Base-by-base conservation (phyloP, 1,140 invertebrate species). In the Drosophila nannoptera region DNA sequence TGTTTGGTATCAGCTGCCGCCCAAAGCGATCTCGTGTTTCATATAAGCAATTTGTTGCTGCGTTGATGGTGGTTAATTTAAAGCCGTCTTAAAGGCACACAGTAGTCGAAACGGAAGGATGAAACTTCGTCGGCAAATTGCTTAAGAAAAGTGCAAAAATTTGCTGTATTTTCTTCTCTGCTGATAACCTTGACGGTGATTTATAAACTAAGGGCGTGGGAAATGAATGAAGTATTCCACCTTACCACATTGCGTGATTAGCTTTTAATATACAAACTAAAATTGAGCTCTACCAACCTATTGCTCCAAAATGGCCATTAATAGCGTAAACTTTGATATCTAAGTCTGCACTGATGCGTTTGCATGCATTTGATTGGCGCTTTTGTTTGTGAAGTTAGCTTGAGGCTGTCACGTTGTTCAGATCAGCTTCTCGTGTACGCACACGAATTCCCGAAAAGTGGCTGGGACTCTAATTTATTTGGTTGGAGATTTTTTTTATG, bases 1-100 rank as follows among this genome's bases (percentile, higher is more conserved):
- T 16, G 14, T 50, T 55, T 52, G 42, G 32, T 62, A 38, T 60
- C 35, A 58, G 14, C 16, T 50, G 43, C 12, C 40, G 72, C 78
- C 73, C 54, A 68, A 50, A 76, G 82, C 83, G 48, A 82, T 87
- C 83, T 70, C 82, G 82, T 63, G 77, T 87, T 78, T 73, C 66
- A 42, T 68, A 78, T 78, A 71, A 87, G 52, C 61, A 66, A 75
- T 68, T 68, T 75, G 45, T 46, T 82, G 49, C 48, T 55, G 54
- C 63, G 50, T 78, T 74, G 50, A 63, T 71, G 53, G 63, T 72
- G 75, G 73, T 64, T 62, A 73, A 84, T 76, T 84, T 74, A 45
- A 45, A 58, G 22, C 8, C 71, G 48, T 64, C 69, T 69, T 53
- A 35, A 40, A 63, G 61, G 77, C 66, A 43, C 48, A 67, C 58